Evolutionary conservation across 1,140 invertebrate genomes (phyloP).

Genomic region (Zaprionus lachaisei): DNA sequence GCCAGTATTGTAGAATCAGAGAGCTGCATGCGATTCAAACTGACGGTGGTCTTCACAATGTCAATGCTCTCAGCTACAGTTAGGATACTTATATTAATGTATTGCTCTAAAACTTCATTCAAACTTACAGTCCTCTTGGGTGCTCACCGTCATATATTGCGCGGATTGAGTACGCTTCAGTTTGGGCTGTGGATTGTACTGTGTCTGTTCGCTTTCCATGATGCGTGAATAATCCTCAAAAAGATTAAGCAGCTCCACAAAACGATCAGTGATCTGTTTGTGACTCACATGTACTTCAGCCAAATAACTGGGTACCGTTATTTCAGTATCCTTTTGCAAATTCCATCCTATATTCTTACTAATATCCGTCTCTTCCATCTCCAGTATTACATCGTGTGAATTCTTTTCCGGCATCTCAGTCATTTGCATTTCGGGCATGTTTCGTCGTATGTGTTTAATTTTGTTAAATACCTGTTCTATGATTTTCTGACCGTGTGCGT

Average conservation of each 20-base stretch:
- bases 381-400: background rate
- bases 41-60: constrained; percentile 22
- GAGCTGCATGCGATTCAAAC: constrained; percentile 31
- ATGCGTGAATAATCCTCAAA: constrained; percentile 58
- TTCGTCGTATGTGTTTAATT: constrained; percentile 11
- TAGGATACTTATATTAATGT: background rate
- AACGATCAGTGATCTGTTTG: constrained; percentile 55
- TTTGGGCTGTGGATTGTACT: constrained; percentile 1
- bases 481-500: background rate
- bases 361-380: constrained; percentile 10
- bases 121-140: constrained; percentile 19
- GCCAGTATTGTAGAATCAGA: constrained; percentile 44
- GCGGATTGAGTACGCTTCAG: constrained; percentile 51
- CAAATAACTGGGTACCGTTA: constrained; percentile 28
- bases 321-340: background rate
- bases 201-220: constrained; percentile 32
- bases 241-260: constrained; percentile 55
- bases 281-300: constrained; percentile 58
- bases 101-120: too few species aligned
- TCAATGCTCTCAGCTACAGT: constrained; percentile 21
- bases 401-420: constrained; percentile 3
- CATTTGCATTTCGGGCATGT: constrained; percentile 7
- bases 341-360: constrained; percentile 46
- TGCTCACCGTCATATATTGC: constrained; percentile 4
- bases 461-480: background rate